Conservation (phyloP, 2,797 vertebrate species). For the Eremophila alpestris region DNA sequence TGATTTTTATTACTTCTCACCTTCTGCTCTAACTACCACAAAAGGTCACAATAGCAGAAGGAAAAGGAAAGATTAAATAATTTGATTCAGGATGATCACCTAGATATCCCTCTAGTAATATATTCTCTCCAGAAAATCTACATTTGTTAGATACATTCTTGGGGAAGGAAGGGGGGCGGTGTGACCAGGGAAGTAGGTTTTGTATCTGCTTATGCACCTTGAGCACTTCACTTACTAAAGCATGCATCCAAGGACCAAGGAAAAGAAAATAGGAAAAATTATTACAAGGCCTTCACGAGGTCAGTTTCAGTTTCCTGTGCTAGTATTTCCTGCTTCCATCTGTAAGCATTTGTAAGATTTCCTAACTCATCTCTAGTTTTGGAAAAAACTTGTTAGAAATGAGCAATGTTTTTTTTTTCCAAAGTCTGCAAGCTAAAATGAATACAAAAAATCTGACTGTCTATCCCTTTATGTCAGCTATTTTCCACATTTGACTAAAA, state of each 20-base stretch:
- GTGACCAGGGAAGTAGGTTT: not conserved
- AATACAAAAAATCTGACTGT: no score
- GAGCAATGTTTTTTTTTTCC: not conserved
- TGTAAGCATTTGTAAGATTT: not conserved
- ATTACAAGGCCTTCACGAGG: not conserved
- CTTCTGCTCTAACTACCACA: not conserved
- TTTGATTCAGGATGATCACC: not conserved
- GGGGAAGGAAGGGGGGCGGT: no score
- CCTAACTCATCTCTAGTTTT: not conserved
- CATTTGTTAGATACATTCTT: not conserved
- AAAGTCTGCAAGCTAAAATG: not conserved
- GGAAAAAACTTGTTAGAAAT: not conserved
- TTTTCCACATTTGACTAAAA: not conserved
- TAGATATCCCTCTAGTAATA: not conserved
- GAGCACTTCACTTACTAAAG: not conserved
- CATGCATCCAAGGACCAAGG: not conserved
- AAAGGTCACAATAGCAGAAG: not conserved
- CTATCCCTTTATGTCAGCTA: not conserved
- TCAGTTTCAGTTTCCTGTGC: not conserved
- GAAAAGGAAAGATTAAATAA: not conserved
- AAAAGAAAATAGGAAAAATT: not conserved
- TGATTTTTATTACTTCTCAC: constrained; percentile 5
- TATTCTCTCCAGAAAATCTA: not conserved
- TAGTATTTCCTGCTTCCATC: not conserved
- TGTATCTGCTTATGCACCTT: not conserved